Evolutionary conservation across 2,113 vertebrate genomes (phyloP).

Genomic region (Cynopterus brachyotis): DNA sequence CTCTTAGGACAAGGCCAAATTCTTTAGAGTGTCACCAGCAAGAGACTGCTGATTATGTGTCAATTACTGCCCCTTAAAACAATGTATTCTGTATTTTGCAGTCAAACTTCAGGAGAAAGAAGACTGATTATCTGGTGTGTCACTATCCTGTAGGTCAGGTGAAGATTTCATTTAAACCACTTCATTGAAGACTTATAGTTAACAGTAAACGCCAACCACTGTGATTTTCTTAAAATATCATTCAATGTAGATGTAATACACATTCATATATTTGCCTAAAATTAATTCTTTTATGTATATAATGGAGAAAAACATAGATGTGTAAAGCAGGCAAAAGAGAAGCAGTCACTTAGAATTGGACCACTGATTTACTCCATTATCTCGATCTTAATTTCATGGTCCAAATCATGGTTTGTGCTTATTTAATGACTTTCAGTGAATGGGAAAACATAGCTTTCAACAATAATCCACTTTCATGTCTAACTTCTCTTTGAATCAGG

Average conservation of each 20-base stretch:
- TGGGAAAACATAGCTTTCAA: conserved; percentile 35
- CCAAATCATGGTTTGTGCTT: background rate
- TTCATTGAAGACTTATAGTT: background rate
- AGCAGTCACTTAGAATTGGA: background rate
- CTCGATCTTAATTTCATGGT: background rate
- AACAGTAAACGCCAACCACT: background rate
- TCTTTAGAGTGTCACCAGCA: background rate
- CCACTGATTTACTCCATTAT: background rate
- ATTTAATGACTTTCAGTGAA: conserved; percentile 45
- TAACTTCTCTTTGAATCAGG: conserved; percentile 55
- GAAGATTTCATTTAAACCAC: background rate
- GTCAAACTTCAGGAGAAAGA: background rate
- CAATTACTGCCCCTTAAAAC: background rate
- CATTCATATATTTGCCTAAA: background rate
- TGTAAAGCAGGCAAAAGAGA: background rate
- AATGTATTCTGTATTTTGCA: background rate
- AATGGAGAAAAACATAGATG: background rate
- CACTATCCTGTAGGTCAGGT: fast-evolving
- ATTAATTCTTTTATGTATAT: background rate
- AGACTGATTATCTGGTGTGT: background rate
- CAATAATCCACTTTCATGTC: conserved; percentile 58
- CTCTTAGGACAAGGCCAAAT: background rate
- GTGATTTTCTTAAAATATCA: background rate
- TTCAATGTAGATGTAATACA: background rate
- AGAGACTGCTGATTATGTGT: background rate